Base-by-base conservation (phyloP, 2,888 invertebrate genomes). In the Drosophila greeni region DNA sequence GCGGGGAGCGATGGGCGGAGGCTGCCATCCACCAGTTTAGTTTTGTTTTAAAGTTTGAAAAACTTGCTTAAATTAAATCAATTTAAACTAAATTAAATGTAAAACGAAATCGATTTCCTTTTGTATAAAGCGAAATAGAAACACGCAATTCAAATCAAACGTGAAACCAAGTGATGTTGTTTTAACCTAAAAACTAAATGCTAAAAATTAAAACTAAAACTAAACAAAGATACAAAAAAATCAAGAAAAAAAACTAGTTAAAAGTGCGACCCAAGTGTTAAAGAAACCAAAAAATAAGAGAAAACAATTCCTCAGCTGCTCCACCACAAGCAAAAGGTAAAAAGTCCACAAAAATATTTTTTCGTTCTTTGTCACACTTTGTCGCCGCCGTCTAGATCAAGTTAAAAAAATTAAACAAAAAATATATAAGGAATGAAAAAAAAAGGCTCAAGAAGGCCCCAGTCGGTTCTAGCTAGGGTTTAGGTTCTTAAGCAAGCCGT, bases 151-250 rank as follows among this genome's bases (percentile, higher is more conserved):
- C 73, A 86, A 86, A 87, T 87, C 86, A 86, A 86, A 86, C 84
- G 75, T 85, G 84, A 86, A 86, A 87, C 86, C 80, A 86, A 87
- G 86, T 86, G 86, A 86, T 86, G 86, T 85, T 87, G 73, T 84
- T 78, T 70, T 75, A 85, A 72, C 62, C 56, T 70, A 73, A 65
- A 74, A 67, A 71, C 54, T 59, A 71, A 73, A 71, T 68, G 60
- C 49, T 61, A 69, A 58, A 43, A 59, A 62, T 57, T 45, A 37
- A 34, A 59, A 66, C 40, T 36, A 52, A 60, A 65, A 45, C 34
- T 37, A 51, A 62, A 66, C 37, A 53, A 67, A 62, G 36, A 36
- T 36, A 55, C 4, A 14, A n/a, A 36, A 36, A 34, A 34, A 7
- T n/a, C n/a, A n/a, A n/a, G n/a, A 37, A 55, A 49, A 53, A 74